Base-by-base conservation (phyloP, 2,888 invertebrate species). In the Palloptera scutellata region DNA sequence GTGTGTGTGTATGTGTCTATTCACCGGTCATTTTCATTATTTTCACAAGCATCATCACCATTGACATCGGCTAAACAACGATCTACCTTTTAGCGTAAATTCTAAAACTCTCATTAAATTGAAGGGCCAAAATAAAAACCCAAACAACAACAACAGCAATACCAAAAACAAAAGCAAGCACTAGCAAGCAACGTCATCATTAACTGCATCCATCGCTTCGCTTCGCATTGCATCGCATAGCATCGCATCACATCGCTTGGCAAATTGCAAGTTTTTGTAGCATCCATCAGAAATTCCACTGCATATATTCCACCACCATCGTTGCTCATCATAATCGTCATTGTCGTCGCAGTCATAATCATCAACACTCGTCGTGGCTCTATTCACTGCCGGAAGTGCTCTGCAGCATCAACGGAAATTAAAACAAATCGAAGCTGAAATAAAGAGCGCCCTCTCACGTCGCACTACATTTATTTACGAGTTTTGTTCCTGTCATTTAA, bases 281-380 rank as follows among this genome's bases (percentile, higher is more conserved):
- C 19, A 30, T 19, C 43, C 45, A 11, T 43, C 59, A 17, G 40
- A 45, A 13, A 20, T 6, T 54, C 15, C 20, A 20, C 10, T 17
- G 42, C 58, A 13, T 17, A 42, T 13, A 11, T 45, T 13, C 17
- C 43, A 40, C n/a, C 45, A 41, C 43, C 17, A 45, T n/a, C 45
- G 45, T 10, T 13, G 63, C 15, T 20, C 63, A 20, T 19, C 13
- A 52, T 17, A 17, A 48, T 43, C 55, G 61, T 51, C 61, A 61
- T 61, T 54, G 61, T 55, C 11, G 19, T 54, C 20, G 60, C 60
- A 51, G 59, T 52, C 58, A 43, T 17, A 55, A 48, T 48, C 53
- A 42, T 53, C 52, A 41, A 42, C 53, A 43, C 12, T 45, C 54
- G 63, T 63, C 48, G 54, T 97, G 92, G 72, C 97, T 91, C 87